A percentile compares a stretch with the other conserved stretches of the same genome.
Conservation (phyloP, 2,113 vertebrate species). For the Mesitornis unicolor region DNA sequence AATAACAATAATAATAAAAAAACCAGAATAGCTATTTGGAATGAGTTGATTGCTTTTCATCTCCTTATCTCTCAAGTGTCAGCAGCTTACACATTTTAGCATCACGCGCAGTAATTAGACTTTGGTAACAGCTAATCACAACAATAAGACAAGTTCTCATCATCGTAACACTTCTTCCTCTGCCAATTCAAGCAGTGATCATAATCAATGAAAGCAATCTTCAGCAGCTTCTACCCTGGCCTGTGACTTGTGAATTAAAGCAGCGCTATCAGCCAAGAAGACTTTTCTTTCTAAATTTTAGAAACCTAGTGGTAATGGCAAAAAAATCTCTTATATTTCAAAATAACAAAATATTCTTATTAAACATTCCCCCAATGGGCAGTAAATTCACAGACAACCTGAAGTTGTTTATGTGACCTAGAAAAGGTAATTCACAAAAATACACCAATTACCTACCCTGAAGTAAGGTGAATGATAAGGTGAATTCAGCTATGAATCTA, state of each 20-base stretch:
- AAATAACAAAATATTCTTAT: neutral
- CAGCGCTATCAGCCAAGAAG: neutral
- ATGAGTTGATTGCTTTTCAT: slow-evolving; percentile 25
- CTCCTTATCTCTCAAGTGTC: slow-evolving; percentile 19
- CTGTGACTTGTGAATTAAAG: neutral
- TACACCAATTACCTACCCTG: neutral
- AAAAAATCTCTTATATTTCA: neutral
- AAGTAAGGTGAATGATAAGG: too few species aligned
- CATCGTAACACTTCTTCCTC: slow-evolving; percentile 36
- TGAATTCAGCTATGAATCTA: neutral
- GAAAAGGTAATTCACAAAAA: neutral
- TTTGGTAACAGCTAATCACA: slow-evolving; percentile 51
- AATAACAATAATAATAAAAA: neutral
- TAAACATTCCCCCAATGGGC: neutral
- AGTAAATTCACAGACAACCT: neutral
- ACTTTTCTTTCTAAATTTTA: neutral
- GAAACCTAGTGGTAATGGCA: neutral
- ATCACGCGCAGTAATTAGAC: slow-evolving; percentile 20
- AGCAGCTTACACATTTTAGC: slow-evolving; percentile 35
- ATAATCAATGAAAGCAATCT: slow-evolving; percentile 13
- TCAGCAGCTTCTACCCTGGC: neutral
- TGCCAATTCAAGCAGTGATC: slow-evolving; percentile 33
- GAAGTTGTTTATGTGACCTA: neutral
- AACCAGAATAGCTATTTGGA: neutral
- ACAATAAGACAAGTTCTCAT: slow-evolving; percentile 44